Base-by-base conservation (phyloP, 2,888 invertebrate genomes). In the Sesia apiformis region DNA sequence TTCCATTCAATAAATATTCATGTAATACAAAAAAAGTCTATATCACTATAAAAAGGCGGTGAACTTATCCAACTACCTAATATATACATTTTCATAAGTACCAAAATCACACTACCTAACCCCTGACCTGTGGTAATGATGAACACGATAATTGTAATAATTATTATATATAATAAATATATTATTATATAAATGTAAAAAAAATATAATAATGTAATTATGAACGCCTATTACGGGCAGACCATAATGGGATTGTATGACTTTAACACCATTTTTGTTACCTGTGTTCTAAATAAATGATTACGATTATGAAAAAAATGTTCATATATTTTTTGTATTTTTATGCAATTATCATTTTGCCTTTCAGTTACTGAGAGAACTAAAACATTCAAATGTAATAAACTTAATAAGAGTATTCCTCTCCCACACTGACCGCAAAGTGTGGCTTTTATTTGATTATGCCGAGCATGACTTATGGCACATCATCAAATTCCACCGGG, bases 401-500 rank as follows among this genome's bases (percentile, higher is more conserved):
- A 97, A 96, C 68, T 90, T 99, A 51, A 98, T 98, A 66, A 90
- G 98, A 67, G 99, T 99, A 1, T 99, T 99, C 78, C 91, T 99
- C 0, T 98, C 99, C 0, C 98, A 98, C 75, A 96, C 94, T 68
- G 98, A 98, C 74, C 92, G 98, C 43, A 98, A 98, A 91, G 98
- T 99, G 3, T 99, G 98, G 95, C 90, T 99, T 43, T 87, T 99
- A 5, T 98, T 99, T 88, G 99, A 99, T 78, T 99, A 97, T 90
- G 98, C 99, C 0, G 99, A 99, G 85, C 99, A 99, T 91, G 99
- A 99, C 89, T 85, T 99, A 56, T 99, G 99, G 99, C 99, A 99
- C 78, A 99, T 99, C 40, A 99, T 99, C 52, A 99, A 99, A 88
- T 99, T 97, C 78, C 99, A 99, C 78, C 91, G 99, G 71, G 97